A percentile compares a stretch with the other conserved stretches of the same genome.
phyloP scores from a whole-genome alignment of 2,888 invertebrate species.

The Spodoptera littoralis region DNA sequence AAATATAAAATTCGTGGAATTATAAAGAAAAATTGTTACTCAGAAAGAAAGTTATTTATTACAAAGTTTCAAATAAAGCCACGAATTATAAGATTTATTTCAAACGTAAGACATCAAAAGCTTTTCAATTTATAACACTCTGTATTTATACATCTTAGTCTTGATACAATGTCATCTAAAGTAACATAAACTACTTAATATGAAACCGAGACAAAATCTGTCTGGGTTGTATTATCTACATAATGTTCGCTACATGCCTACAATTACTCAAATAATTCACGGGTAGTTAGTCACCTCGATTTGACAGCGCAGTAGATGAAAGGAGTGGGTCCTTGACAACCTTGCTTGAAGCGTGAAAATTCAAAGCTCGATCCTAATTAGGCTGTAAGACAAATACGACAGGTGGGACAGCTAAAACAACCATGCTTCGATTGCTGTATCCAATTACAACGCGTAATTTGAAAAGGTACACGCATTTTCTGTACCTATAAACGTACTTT shows the following conservation, averaged over 20 bases:
- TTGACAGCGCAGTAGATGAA: constrained; percentile 30
- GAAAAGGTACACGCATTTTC: constrained; percentile 25
- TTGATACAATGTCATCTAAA: too few species aligned
- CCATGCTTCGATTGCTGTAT: constrained; percentile 61
- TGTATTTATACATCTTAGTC: too few species aligned
- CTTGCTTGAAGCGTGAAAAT: constrained; percentile 58
- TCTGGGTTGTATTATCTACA: not conserved
- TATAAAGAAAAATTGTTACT: too few species aligned
- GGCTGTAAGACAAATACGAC: constrained; percentile 66
- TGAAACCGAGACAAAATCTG: too few species aligned
- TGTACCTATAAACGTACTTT: constrained; percentile 5
- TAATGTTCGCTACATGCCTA: constrained; percentile 2
- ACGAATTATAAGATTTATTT: too few species aligned
- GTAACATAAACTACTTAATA: not conserved
- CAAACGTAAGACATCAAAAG: too few species aligned
- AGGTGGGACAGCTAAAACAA: constrained; percentile 63
- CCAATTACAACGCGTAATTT: constrained; percentile 64
- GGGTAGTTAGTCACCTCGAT: constrained; percentile 34
- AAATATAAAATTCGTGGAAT: too few species aligned
- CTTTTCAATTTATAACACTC: too few species aligned
- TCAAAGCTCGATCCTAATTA: constrained; percentile 68
- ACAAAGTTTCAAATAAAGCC: too few species aligned
- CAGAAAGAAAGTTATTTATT: too few species aligned
- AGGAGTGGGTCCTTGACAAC: constrained; percentile 25
- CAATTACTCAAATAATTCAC: constrained; percentile 40